Conservation (phyloP, 2,888 invertebrate genomes). For the Zygothrica quintamaculata region DNA sequence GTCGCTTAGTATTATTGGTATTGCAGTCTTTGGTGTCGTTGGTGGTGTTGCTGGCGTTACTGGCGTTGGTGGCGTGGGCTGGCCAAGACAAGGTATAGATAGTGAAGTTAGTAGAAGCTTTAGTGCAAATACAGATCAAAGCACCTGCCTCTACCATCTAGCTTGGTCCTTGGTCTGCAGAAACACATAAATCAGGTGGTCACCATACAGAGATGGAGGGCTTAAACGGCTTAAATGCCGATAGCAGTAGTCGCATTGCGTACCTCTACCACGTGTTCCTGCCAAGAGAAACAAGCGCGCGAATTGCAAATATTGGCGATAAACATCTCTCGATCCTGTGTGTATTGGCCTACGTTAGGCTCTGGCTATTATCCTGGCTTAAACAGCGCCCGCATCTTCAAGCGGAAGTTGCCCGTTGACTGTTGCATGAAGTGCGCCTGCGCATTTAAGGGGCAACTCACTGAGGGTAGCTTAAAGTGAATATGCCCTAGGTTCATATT, state of each 20-base stretch:
- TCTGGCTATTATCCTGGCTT: constrained; percentile 31
- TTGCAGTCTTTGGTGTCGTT: constrained; percentile 41
- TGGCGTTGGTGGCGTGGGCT: constrained; percentile 47
- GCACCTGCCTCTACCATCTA: constrained; percentile 50
- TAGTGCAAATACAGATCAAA: constrained; percentile 4
- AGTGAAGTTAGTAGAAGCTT: too few relatives aligned
- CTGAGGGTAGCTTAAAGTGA: constrained; percentile 24
- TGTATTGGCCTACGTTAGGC: background rate
- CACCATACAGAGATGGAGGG: constrained; percentile 8
- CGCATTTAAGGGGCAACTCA: constrained; percentile 37
- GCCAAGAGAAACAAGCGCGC: constrained; percentile 60
- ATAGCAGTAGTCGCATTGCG: constrained; percentile 48
- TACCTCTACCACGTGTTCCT: constrained; percentile 34
- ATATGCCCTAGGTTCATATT: constrained; percentile 66
- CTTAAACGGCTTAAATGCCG: constrained; percentile 72
- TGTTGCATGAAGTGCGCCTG: constrained; percentile 14
- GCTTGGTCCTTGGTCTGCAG: constrained; percentile 18
- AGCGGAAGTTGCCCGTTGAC: constrained; percentile 43
- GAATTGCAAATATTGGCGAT: constrained; percentile 59
- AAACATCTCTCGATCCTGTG: constrained; percentile 43
- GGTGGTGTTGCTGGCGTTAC: constrained; percentile 4
- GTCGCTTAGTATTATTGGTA: background rate
- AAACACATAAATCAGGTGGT: constrained; percentile 63
- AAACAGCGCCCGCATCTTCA: constrained; percentile 53
- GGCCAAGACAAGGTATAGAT: background rate